phyloP scores from a whole-genome alignment of 2,113 vertebrate species.

The Eudyptes chrysolophus region DNA sequence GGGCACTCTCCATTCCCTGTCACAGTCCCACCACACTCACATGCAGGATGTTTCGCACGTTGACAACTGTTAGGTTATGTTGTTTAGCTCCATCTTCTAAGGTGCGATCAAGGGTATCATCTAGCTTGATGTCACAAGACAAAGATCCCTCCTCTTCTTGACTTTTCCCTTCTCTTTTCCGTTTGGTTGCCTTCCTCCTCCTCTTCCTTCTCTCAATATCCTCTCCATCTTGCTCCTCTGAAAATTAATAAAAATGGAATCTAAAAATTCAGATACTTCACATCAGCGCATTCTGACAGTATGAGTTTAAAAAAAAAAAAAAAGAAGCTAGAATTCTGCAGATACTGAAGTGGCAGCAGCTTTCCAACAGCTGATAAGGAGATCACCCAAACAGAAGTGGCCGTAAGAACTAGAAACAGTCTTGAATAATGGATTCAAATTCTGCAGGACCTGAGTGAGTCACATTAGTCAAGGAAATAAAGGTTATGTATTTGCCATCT shows the following conservation, averaged over 20 bases:
- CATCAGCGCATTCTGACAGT: background rate
- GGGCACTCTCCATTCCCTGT: rapidly evolving
- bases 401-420: rapidly evolving
- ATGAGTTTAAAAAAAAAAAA: background rate
- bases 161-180: conserved; percentile 57
- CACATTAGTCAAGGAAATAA: background rate
- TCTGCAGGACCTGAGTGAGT: background rate
- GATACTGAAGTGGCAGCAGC: background rate
- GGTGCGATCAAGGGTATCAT: conserved; percentile 86
- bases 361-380: background rate
- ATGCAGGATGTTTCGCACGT: conserved; percentile 92
- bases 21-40: conserved; percentile 70
- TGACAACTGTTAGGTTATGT: conserved; percentile 89
- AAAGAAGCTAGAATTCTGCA: background rate
- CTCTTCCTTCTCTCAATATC: conserved; percentile 69
- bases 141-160: conserved; percentile 26
- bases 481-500: rapidly evolving
- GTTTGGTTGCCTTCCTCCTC: conserved; percentile 69
- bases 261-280: background rate
- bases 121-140: conserved; percentile 79
- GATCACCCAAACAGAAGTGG: background rate
- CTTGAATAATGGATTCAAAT: background rate
- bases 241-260: background rate
- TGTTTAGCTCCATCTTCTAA: conserved; percentile 88
- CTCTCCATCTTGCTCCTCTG: conserved; percentile 76